These are phyloP conservation scores for Dasypus novemcinctus DNA, from an alignment of 2,113 vertebrate species.

Conservation along the genomic window DNA sequence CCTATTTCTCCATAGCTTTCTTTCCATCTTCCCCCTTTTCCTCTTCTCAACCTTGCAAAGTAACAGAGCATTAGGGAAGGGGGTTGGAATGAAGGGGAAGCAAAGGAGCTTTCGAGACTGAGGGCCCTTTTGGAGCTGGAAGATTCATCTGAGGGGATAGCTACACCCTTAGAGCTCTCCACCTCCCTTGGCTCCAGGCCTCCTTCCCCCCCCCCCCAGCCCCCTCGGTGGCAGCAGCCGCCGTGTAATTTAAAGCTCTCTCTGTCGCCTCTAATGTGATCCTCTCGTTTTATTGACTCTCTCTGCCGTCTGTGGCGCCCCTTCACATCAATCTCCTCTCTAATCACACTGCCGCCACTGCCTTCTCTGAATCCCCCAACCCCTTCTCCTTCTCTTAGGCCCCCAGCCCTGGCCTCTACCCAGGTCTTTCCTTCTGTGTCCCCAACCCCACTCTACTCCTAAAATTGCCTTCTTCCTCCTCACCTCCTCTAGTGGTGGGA, in stretches of 20 bases:
- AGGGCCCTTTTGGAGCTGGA: constrained; percentile 38
- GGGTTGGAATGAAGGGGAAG: background rate
- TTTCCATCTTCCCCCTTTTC: background rate
- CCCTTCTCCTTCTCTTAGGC: constrained; percentile 8
- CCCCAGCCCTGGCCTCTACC: background rate
- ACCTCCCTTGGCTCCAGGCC: constrained; percentile 60
- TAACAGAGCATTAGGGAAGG: background rate
- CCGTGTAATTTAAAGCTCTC: constrained; percentile 81
- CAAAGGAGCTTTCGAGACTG: background rate
- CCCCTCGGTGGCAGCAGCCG: constrained; percentile 76
- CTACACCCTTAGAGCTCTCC: constrained; percentile 56
- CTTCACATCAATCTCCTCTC: constrained; percentile 80
- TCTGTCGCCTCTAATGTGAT: constrained; percentile 81
- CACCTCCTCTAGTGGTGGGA: background rate
- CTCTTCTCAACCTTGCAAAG: background rate
- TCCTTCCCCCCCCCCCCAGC: constrained; percentile 71
- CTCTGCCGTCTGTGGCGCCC: constrained; percentile 76
- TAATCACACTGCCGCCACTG: constrained; percentile 70
- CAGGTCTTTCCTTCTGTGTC: background rate
- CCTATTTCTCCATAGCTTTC: background rate
- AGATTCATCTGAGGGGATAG: constrained; percentile 20
- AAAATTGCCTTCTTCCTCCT: background rate
- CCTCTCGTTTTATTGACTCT: constrained; percentile 81
- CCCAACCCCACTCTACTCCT: background rate
- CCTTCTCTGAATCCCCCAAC: constrained; percentile 66